phyloP scores from a whole-genome alignment of 2,888 invertebrate genomes.

The Cephus rjabovi region DNA sequence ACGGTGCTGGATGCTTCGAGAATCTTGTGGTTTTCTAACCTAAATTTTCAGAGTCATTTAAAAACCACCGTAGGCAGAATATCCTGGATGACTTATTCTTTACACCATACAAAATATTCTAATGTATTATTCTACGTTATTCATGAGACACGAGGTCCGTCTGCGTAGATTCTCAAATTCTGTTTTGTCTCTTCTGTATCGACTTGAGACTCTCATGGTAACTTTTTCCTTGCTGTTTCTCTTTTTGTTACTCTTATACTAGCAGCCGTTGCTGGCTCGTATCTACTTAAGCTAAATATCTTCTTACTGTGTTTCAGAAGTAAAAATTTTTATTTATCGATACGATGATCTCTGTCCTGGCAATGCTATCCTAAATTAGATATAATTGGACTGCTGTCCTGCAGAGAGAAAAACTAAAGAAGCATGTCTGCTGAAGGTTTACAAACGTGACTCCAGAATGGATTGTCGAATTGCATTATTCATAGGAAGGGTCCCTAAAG shows the following conservation, averaged over 20 bases:
- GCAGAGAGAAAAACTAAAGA: too few species aligned
- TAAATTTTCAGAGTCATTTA: not conserved
- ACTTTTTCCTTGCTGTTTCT: constrained; percentile 4
- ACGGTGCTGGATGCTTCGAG: not conserved
- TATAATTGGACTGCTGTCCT: too few species aligned
- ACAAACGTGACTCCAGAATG: not conserved
- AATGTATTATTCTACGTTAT: constrained; percentile 46
- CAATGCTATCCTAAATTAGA: too few species aligned
- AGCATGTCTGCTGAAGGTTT: too few species aligned
- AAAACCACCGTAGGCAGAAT: not conserved
- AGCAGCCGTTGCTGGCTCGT: not conserved
- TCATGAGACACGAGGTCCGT: constrained; percentile 37
- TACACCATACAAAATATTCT: constrained; percentile 46
- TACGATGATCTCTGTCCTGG: too few species aligned
- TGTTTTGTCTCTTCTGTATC: constrained; percentile 17
- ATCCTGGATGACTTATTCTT: constrained; percentile 23
- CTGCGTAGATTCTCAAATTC: constrained; percentile 12
- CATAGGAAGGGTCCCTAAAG: not conserved
- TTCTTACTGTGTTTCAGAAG: too few species aligned
- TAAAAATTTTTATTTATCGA: too few species aligned
- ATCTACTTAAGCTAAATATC: too few species aligned
- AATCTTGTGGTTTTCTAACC: not conserved
- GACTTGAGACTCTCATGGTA: not conserved
- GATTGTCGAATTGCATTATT: not conserved
- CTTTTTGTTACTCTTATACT: not conserved